Base-by-base conservation (phyloP, 2,888 invertebrate genomes). In the Campopleginae sp. region DNA sequence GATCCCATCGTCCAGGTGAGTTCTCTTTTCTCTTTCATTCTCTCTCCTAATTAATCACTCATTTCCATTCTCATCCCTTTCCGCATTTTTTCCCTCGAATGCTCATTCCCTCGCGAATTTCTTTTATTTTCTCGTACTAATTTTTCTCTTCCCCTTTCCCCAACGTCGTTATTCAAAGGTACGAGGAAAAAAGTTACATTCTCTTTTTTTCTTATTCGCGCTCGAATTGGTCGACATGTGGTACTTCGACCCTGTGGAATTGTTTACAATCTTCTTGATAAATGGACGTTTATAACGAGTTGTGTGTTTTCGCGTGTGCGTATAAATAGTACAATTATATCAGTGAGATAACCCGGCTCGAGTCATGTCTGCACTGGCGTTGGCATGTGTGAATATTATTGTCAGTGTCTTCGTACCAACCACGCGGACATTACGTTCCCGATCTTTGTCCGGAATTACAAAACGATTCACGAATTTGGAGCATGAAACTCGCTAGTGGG, bases 291-390 rank as follows among this genome's bases (percentile, higher is more conserved):
- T 65, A 33, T 76, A 63, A 27, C 61, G 63, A 78, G 33, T 74
- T 78, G 63, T 79, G 58, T 27, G 46, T 82, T 82, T 72, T 79
- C 76, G 44, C 82, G 71, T 12, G 48, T 76, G 76, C 71, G 61
- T 85, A 85, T 82, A 82, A 85, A 85, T 85, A 82, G 85, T 82
- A 85, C 85, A 58, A 76, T 82, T 76, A 85, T 85, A 85, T 85
- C 85, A 44, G 85, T 82, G 82, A 76, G 82, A 85, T 85, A 85
- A 82, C 85, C 76, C 85, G 79, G 5, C 79, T 63, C 79, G 44
- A 3, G 27, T 51, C 27, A 27, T n/a, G 77, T 66, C 51, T 68
- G 44, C 19, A 23, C 23, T 14, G n/a, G n/a, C n/a, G 2, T n/a
- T 54, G 17, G 19, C n/a, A 19, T 68, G 38, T 68, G 31, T 33